A percentile compares a stretch with the other conserved stretches of the same genome.
phyloP scores from a whole-genome alignment of 2,797 vertebrate species.

The Dipus sagitta region DNA sequence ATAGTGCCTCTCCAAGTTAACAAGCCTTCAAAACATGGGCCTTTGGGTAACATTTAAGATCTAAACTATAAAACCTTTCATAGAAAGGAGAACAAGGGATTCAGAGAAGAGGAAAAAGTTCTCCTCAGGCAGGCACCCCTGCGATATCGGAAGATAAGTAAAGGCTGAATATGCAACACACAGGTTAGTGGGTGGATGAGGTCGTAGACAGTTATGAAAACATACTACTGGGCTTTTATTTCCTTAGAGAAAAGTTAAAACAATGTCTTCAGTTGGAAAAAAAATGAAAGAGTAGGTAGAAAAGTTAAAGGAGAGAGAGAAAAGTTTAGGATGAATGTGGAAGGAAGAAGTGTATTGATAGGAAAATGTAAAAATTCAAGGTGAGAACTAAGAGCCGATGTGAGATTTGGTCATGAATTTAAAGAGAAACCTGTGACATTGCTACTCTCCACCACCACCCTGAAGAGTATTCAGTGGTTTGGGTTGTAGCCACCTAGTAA shows the following conservation, averaged over 20 bases:
- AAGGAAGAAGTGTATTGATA: not conserved
- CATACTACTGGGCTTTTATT: not conserved
- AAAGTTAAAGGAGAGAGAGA: not conserved
- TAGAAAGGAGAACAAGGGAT: not conserved
- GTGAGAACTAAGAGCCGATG: not conserved
- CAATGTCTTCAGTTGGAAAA: not conserved
- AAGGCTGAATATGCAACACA: not conserved
- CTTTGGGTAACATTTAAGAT: not conserved
- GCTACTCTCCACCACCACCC: not conserved
- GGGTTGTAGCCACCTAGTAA: not conserved
- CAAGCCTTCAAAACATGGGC: not conserved
- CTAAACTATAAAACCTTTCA: not conserved
- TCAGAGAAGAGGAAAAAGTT: not conserved
- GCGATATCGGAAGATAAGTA: not conserved
- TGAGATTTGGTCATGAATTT: slow-evolving; percentile 9
- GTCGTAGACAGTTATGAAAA: not conserved
- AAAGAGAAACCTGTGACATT: not conserved
- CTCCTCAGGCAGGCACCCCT: not conserved
- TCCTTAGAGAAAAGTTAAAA: not conserved
- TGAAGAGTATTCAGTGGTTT: not conserved
- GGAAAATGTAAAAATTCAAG: not conserved
- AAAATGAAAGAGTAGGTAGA: not conserved
- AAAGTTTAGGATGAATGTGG: not conserved
- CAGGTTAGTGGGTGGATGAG: not conserved
- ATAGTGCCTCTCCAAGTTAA: too few species aligned